Percentiles rank a stretch among this genome's conserved stretches.
Evolutionary conservation across 2,888 invertebrate species (phyloP).

Genomic region (Elysia crispata): DNA sequence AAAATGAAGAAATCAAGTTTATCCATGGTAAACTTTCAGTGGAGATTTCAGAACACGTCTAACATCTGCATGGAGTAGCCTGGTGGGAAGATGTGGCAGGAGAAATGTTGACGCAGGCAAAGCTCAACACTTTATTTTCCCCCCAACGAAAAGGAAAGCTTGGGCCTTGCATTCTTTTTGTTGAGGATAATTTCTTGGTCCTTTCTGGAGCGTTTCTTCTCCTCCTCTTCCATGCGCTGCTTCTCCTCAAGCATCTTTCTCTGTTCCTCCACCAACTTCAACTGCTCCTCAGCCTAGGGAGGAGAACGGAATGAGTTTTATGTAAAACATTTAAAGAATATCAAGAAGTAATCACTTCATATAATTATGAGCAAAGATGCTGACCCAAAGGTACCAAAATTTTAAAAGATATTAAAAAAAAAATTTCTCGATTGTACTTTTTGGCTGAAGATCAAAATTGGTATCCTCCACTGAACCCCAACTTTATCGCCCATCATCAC

Average conservation of each 20-base stretch:
- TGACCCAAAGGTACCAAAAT: no score
- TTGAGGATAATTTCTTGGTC: slow-evolving; percentile 98
- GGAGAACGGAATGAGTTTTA: neutral
- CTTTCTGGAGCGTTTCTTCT: slow-evolving; percentile 93
- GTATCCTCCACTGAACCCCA: no score
- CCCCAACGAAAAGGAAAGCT: slow-evolving; percentile 86
- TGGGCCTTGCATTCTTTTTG: slow-evolving; percentile 94
- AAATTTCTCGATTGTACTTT: no score
- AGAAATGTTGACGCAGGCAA: neutral
- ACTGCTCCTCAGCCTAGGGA: slow-evolving; percentile 93
- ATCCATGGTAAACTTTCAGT: neutral
- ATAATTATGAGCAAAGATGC: no score
- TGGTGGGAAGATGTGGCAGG: neutral
- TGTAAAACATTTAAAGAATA: no score
- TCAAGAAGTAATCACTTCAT: no score
- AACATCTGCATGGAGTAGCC: neutral
- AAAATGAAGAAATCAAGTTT: neutral
- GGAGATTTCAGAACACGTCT: neutral
- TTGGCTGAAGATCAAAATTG: no score
- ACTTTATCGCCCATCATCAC: no score
- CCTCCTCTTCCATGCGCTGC: slow-evolving; percentile 93
- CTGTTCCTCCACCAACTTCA: slow-evolving; percentile 97
- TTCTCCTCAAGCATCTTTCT: slow-evolving; percentile 94
- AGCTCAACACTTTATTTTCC: slow-evolving; percentile 38
- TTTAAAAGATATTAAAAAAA: no score